Conservation (phyloP, 2,113 vertebrate genomes). For the Patagioenas fasciata region DNA sequence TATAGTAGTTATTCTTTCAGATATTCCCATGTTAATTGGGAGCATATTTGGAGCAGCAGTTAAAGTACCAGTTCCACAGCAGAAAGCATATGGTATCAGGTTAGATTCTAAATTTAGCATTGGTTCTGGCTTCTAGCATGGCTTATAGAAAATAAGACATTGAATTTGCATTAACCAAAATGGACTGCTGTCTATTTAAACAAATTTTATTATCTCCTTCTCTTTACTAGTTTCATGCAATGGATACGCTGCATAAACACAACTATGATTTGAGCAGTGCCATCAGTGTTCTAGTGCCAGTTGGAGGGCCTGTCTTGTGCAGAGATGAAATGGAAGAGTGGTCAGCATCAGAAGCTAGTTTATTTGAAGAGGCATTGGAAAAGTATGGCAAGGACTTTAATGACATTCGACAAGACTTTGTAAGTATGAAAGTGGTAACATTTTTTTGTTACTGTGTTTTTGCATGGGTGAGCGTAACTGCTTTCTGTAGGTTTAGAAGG, state of each 20-base stretch:
- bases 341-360: constrained; percentile 95
- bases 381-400: constrained; percentile 99
- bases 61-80: not conserved
- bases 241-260: constrained; percentile 94
- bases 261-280: constrained; percentile 93
- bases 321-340: constrained; percentile 99
- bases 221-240: constrained; percentile 89
- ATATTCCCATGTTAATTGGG: constrained; percentile 28
- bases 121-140: not conserved
- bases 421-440: constrained; percentile 73
- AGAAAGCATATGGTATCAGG: not conserved
- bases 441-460: not conserved
- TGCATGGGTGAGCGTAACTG: not conserved
- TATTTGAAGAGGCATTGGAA: constrained; percentile 96
- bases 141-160: not conserved
- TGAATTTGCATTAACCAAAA: not conserved
- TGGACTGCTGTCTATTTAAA: not conserved
- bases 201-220: not conserved
- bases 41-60: constrained; percentile 22
- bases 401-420: constrained; percentile 98
- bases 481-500: not conserved
- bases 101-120: not conserved
- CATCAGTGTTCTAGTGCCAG: constrained; percentile 90
- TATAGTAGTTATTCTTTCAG: not conserved
- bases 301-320: constrained; percentile 93